Evolutionary conservation across 2,113 vertebrate species (phyloP).

Genomic region (Hiodon alosoides): DNA sequence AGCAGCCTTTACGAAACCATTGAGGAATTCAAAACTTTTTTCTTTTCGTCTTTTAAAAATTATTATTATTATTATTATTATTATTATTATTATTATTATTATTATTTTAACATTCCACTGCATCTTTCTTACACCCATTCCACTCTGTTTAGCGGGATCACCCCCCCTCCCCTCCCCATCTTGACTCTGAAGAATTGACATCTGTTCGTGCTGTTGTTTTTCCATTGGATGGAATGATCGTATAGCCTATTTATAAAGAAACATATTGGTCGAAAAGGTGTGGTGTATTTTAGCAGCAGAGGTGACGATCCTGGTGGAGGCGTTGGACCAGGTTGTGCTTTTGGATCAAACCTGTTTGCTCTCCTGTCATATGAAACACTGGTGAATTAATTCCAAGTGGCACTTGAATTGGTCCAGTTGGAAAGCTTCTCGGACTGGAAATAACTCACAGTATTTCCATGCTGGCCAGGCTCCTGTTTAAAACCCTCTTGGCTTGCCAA

Average conservation of each 20-base stretch:
- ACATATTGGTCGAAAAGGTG: conserved; percentile 35
- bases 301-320: conserved; percentile 17
- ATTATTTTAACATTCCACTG: conserved; percentile 80
- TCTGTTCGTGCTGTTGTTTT: too few species aligned
- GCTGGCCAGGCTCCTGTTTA: conserved; percentile 65
- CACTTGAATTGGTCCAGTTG: conserved; percentile 79
- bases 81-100: conserved; percentile 30
- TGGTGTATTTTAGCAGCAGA: conserved; percentile 2
- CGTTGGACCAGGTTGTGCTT: conserved; percentile 36
- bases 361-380: conserved; percentile 65
- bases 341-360: conserved; percentile 70
- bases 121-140: conserved; percentile 54
- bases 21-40: conserved; percentile 93
- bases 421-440: conserved; percentile 81
- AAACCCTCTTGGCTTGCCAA: conserved; percentile 61
- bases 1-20: conserved; percentile 94
- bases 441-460: conserved; percentile 75
- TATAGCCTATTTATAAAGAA: conserved; percentile 1
- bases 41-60: conserved; percentile 23
- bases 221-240: too few species aligned
- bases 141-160: not conserved
- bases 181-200: too few species aligned
- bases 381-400: conserved; percentile 79
- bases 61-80: conserved; percentile 50
- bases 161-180: too few species aligned